These are phyloP conservation scores for Brachionichthys hirsutus DNA, from an alignment of 2,113 vertebrate species.

Conservation along the genomic window DNA sequence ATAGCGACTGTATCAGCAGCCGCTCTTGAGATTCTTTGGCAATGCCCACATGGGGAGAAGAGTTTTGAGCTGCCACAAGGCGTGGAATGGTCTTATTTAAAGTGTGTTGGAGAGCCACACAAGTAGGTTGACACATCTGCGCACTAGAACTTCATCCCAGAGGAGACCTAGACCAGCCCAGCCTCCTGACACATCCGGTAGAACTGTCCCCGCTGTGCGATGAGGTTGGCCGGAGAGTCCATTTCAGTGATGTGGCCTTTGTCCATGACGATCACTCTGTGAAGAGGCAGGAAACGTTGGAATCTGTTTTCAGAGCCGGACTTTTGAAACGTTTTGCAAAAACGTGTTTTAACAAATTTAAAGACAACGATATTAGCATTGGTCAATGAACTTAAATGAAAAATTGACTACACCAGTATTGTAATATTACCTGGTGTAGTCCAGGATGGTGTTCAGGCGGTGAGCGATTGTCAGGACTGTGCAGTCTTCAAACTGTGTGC, in stretches of 20 bases:
- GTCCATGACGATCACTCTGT: conserved; percentile 93
- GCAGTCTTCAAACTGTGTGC: conserved; percentile 85
- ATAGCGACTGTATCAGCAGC: conserved; percentile 36
- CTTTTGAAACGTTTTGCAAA: neutral
- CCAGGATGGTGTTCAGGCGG: conserved; percentile 86
- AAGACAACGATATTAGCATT: too few species aligned
- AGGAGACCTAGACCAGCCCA: conserved; percentile 76
- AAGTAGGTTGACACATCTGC: conserved; percentile 46
- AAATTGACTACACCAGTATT: neutral
- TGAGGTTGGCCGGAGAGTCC: conserved; percentile 84
- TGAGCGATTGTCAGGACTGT: conserved; percentile 92
- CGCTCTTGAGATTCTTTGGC: conserved; percentile 54
- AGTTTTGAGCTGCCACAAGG: conserved; percentile 62
- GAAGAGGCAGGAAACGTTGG: conserved; percentile 12
- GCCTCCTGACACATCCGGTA: conserved; percentile 90
- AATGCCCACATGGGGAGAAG: conserved; percentile 46
- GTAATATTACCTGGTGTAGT: conserved; percentile 83
- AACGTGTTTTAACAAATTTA: too few species aligned
- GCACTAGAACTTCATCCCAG: conserved; percentile 18
- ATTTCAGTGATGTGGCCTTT: conserved; percentile 86
- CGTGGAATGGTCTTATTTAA: conserved; percentile 46
- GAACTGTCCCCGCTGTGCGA: conserved; percentile 86
- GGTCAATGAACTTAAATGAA: too few species aligned
- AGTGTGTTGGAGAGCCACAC: conserved; percentile 41
- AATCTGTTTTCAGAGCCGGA: neutral